These are phyloP conservation scores for Meloidogyne floridensis DNA, from an alignment of 1,140 invertebrate species.

Conservation along the genomic window DNA sequence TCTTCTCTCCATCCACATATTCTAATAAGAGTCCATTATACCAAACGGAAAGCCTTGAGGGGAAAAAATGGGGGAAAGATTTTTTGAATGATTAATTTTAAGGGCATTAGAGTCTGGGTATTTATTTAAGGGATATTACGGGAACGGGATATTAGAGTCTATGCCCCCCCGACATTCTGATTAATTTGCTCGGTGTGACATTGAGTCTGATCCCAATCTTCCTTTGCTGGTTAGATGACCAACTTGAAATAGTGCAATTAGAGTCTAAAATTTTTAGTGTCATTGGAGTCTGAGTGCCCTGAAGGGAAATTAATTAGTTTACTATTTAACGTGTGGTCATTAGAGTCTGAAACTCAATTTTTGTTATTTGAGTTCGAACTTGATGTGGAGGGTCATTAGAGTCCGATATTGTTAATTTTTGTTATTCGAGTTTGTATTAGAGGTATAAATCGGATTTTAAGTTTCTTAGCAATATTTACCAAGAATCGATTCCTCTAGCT, in stretches of 20 bases:
- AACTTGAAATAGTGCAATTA: background rate
- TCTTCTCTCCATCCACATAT: slow-evolving; percentile 91
- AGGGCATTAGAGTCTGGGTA: background rate
- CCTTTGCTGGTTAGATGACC: too few relatives aligned
- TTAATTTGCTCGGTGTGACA: too few relatives aligned
- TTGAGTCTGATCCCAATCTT: too few relatives aligned
- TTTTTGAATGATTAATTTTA: background rate
- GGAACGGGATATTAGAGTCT: too few relatives aligned
- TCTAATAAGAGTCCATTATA: slow-evolving; percentile 91
- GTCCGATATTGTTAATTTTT: background rate
- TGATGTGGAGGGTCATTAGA: background rate
- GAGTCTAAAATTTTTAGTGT: background rate
- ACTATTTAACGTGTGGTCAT: too few relatives aligned
- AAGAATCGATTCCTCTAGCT: slow-evolving; percentile 90
- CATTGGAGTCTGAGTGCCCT: background rate
- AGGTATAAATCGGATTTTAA: too few relatives aligned
- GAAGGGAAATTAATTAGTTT: too few relatives aligned
- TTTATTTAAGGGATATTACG: too few relatives aligned
- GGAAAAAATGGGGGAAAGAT: too few relatives aligned
- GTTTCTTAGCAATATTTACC: slow-evolving; percentile 63
- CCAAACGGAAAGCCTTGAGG: slow-evolving; percentile 82
- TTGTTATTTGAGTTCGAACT: background rate
- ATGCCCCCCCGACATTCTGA: too few relatives aligned
- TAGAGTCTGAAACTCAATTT: background rate
- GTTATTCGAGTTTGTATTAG: too few relatives aligned